phyloP scores from a whole-genome alignment of 1,140 invertebrate genomes.

The Phymastichus coffea region DNA sequence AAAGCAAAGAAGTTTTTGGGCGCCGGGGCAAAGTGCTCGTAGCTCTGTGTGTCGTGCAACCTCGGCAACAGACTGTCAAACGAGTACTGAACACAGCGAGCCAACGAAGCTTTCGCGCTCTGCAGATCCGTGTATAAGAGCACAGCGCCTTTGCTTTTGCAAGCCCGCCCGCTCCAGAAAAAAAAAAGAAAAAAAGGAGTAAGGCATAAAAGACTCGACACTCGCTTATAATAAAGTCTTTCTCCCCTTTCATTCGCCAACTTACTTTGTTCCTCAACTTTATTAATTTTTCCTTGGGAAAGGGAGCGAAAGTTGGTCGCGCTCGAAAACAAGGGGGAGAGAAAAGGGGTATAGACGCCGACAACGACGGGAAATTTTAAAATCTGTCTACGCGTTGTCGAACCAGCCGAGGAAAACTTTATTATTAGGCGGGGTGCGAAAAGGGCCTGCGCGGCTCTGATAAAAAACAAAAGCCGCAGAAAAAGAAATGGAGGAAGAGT shows the following conservation, averaged over 20 bases:
- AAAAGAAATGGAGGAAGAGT: slow-evolving; percentile 10
- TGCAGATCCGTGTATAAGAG: no score
- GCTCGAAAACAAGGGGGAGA: slow-evolving; percentile 27
- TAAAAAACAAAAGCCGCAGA: slow-evolving; percentile 13
- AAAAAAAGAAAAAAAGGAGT: slow-evolving; percentile 29
- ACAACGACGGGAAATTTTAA: slow-evolving; percentile 56
- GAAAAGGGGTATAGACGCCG: slow-evolving; percentile 37
- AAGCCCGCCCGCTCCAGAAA: no score
- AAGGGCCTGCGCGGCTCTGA: neutral
- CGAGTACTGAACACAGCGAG: no score
- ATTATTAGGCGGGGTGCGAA: slow-evolving; percentile 50
- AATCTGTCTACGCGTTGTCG: slow-evolving; percentile 58
- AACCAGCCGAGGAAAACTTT: slow-evolving; percentile 56
- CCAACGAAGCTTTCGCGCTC: no score
- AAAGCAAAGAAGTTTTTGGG: no score
- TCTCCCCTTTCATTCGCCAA: slow-evolving; percentile 39
- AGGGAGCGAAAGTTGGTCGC: neutral
- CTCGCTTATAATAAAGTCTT: slow-evolving; percentile 57
- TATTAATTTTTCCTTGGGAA: slow-evolving; percentile 57
- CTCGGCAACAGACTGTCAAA: no score
- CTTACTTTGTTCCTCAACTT: slow-evolving; percentile 60
- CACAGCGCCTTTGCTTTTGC: no score
- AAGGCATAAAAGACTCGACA: slow-evolving; percentile 53
- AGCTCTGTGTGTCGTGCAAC: slow-evolving; percentile 16
- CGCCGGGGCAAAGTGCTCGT: no score